These are phyloP conservation scores for Morelia viridis DNA, from an alignment of 2,797 vertebrate species.

Conservation along the genomic window DNA sequence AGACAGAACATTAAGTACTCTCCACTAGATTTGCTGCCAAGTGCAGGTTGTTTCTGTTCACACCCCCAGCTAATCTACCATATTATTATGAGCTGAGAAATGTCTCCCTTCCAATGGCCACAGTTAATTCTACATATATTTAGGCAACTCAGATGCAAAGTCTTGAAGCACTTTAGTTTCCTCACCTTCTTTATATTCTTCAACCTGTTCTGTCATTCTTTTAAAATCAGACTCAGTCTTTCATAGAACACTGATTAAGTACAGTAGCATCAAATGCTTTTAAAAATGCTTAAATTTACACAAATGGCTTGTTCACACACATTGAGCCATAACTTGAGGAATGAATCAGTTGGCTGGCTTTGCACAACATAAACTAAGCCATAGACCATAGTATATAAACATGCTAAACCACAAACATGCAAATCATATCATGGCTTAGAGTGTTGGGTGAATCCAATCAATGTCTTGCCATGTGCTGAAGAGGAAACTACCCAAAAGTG, in stretches of 20 bases:
- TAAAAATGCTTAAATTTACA: not conserved
- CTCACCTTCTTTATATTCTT: not conserved
- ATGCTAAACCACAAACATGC: not conserved
- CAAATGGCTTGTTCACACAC: not conserved
- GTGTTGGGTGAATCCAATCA: not conserved
- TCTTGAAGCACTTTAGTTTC: not conserved
- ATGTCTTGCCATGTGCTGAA: not conserved
- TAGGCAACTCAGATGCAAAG: not conserved
- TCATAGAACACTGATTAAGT: not conserved
- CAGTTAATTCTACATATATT: not conserved
- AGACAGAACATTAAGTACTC: conserved; percentile 57
- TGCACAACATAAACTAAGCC: not conserved
- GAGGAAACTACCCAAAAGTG: not conserved
- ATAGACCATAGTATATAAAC: not conserved
- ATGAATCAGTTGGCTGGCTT: not conserved
- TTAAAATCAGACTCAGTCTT: not conserved
- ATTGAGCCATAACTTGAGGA: not conserved
- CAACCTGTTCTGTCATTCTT: not conserved
- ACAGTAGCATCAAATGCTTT: not conserved
- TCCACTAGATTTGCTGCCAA: conserved; percentile 36
- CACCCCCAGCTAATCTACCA: not conserved
- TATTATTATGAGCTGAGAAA: not conserved
- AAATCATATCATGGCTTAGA: not conserved
- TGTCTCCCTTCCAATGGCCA: conserved; percentile 1
- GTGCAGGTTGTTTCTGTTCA: conserved; percentile 25